Percentiles rank a stretch among this genome's conserved stretches.
Evolutionary conservation across 2,888 invertebrate genomes (phyloP).

Genomic region (Rhamnusium bicolor): DNA sequence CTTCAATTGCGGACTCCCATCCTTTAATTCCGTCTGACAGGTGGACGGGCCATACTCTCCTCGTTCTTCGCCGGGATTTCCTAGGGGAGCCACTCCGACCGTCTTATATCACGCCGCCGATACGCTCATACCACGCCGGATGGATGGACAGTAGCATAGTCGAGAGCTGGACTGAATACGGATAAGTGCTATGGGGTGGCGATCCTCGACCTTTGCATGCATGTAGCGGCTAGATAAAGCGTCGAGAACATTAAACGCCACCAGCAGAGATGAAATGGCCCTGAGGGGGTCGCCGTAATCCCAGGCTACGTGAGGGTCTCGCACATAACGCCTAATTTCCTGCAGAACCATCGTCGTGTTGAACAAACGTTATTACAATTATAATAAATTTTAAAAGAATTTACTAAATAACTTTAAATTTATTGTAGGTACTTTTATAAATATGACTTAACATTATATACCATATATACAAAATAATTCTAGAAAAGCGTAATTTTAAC

Average conservation of each 20-base stretch:
- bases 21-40: slow-evolving; percentile 76
- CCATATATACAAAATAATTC: too few species aligned
- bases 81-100: slow-evolving; percentile 66
- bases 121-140: slow-evolving; percentile 62
- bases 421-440: background rate
- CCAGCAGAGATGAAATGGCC: slow-evolving; percentile 62
- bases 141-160: slow-evolving; percentile 26
- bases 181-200: slow-evolving; percentile 73
- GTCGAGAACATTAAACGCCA: slow-evolving; percentile 63
- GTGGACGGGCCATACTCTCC: slow-evolving; percentile 69
- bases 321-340: slow-evolving; percentile 53
- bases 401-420: background rate
- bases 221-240: slow-evolving; percentile 65
- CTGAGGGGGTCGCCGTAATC: slow-evolving; percentile 61
- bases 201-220: slow-evolving; percentile 75
- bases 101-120: slow-evolving; percentile 66
- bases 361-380: slow-evolving; percentile 1
- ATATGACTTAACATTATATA: too few species aligned
- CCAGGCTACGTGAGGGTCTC: slow-evolving; percentile 62
- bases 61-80: slow-evolving; percentile 64
- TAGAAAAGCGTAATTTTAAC: too few species aligned
- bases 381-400: background rate
- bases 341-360: slow-evolving; percentile 29
- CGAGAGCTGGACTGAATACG: slow-evolving; percentile 62
- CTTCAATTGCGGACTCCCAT: slow-evolving; percentile 70